These are phyloP conservation scores for Escarpia spicata DNA, from an alignment of 2,888 invertebrate species.

Conservation along the genomic window DNA sequence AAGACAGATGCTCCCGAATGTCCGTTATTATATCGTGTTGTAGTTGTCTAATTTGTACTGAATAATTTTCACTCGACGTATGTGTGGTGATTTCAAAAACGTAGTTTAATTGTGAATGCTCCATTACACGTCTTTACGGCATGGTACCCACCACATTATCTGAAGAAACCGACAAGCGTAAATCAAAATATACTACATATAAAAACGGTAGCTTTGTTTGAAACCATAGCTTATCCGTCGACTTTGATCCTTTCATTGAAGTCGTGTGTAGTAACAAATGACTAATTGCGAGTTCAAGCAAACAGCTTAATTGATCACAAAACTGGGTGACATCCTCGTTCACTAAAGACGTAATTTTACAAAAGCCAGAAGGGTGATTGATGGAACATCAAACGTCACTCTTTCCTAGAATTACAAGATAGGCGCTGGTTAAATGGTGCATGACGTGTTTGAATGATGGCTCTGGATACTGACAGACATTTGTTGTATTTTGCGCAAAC, in stretches of 20 bases:
- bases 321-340: background rate
- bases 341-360: background rate
- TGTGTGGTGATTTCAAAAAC: too few species aligned
- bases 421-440: background rate
- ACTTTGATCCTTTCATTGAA: background rate
- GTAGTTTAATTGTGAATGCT: too few species aligned
- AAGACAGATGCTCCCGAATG: background rate
- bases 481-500: background rate
- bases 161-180: background rate
- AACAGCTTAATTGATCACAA: background rate
- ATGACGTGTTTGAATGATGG: background rate
- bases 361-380: slow-evolving; percentile 1
- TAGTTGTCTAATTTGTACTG: background rate
- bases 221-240: background rate
- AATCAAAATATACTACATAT: background rate
- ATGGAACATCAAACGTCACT: background rate
- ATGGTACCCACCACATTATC: background rate
- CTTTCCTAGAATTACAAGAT: background rate
- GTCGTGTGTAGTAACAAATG: background rate
- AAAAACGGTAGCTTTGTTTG: background rate
- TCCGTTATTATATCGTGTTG: too few species aligned
- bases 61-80: too few species aligned
- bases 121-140: background rate
- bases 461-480: background rate
- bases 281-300: background rate